Percentiles rank a stretch among this genome's conserved stretches.
Conservation (phyloP, 92 coral and sea anemone species). For the Phenganax marumi region DNA sequence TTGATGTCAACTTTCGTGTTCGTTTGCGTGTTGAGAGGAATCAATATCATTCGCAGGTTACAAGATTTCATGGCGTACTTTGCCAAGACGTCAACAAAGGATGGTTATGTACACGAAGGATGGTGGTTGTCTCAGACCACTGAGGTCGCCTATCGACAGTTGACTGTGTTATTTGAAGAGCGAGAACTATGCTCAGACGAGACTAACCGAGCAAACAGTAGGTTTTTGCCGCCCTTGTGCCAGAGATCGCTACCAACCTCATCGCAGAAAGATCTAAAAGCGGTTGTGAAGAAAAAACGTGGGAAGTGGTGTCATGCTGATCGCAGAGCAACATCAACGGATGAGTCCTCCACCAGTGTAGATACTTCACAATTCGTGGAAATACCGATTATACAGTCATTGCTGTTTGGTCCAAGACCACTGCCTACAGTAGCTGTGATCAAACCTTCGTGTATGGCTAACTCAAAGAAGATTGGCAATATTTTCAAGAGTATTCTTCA, state of each 20-base stretch:
- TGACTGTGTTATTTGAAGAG: slow-evolving; percentile 83
- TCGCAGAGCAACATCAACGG: slow-evolving; percentile 20
- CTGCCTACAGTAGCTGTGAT: slow-evolving; percentile 78
- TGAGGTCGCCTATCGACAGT: slow-evolving; percentile 88
- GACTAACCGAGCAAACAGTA: slow-evolving; percentile 61
- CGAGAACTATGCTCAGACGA: slow-evolving; percentile 83
- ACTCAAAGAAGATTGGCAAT: slow-evolving; percentile 72
- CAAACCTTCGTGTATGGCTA: slow-evolving; percentile 70
- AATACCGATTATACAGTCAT: slow-evolving; percentile 65
- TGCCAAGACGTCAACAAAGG: slow-evolving; percentile 35
- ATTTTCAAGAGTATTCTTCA: slow-evolving; percentile 76
- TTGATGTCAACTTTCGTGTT: slow-evolving; percentile 75
- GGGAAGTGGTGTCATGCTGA: not conserved
- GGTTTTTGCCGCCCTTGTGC: slow-evolving; percentile 70
- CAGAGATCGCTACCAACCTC: not conserved
- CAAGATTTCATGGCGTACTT: slow-evolving; percentile 51
- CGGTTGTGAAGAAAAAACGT: not conserved
- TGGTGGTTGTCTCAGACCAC: slow-evolving; percentile 82
- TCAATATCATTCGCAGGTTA: slow-evolving; percentile 71
- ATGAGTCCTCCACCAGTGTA: slow-evolving; percentile 57
- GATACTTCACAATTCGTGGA: slow-evolving; percentile 63
- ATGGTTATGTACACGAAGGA: slow-evolving; percentile 55
- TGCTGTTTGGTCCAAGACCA: slow-evolving; percentile 78
- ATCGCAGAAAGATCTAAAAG: slow-evolving; percentile 5
- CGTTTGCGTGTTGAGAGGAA: slow-evolving; percentile 76